A percentile compares a stretch with the other conserved stretches of the same genome.
Conservation (phyloP, 2,113 vertebrate genomes). For the Passer domesticus region DNA sequence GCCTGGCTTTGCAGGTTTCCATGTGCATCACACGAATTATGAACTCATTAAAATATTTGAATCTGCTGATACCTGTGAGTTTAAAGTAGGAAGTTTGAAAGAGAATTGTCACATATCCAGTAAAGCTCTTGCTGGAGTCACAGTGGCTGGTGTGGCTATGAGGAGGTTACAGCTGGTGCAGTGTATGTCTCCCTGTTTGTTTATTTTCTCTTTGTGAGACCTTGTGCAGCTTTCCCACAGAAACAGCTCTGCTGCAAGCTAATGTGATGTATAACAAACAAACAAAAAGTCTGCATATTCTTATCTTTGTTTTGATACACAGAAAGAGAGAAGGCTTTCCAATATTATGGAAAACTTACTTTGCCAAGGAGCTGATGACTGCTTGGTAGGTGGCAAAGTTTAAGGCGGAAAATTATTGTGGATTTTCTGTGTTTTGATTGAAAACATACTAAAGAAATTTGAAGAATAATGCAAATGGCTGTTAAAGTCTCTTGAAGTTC, state of each 20-base stretch:
- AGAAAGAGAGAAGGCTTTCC: conserved; percentile 6
- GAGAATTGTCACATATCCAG: neutral
- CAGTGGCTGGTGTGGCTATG: neutral
- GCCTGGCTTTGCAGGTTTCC: neutral
- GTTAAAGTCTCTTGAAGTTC: neutral
- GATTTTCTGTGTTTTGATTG: conserved; percentile 20
- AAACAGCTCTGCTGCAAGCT: conserved; percentile 39
- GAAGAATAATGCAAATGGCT: neutral
- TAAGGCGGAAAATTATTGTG: neutral
- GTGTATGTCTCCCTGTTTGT: conserved; percentile 23
- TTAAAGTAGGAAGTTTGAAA: neutral
- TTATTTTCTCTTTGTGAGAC: conserved; percentile 55
- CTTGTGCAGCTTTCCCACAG: conserved; percentile 59
- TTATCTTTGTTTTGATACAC: conserved; percentile 42
- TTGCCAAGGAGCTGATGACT: conserved; percentile 21
- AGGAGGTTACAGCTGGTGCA: conserved; percentile 41
- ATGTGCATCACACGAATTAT: neutral
- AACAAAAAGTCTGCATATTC: conserved; percentile 35
- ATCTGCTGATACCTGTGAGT: neutral
- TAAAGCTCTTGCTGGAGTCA: neutral
- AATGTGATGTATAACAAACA: conserved; percentile 47
- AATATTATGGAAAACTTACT: conserved; percentile 6
- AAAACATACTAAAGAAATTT: conserved; percentile 16
- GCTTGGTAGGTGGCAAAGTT: conserved; percentile 13
- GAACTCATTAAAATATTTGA: neutral